Conservation (phyloP, 2,113 vertebrate species). For the Neotragus moschatus region DNA sequence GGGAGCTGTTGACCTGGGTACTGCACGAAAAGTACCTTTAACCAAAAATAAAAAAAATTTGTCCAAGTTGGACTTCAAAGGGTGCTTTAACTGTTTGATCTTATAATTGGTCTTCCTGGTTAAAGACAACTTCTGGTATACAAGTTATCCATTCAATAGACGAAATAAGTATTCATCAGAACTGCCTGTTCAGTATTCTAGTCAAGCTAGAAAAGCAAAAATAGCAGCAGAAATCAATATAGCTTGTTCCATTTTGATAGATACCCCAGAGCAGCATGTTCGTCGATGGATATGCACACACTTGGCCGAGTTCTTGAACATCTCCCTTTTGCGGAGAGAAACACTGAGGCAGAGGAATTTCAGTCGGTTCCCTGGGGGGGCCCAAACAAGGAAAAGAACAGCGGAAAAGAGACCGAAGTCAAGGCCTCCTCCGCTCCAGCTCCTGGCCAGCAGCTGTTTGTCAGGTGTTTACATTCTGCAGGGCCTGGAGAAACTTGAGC, state of each 20-base stretch:
- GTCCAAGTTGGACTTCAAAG: background rate
- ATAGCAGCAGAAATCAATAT: conserved; percentile 32
- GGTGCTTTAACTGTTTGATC: background rate
- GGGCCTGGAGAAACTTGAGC: conserved; percentile 56
- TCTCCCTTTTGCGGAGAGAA: background rate
- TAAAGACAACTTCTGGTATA: background rate
- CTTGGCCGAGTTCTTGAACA: background rate
- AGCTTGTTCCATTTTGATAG: background rate
- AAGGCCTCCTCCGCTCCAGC: background rate
- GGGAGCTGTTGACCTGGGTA: background rate
- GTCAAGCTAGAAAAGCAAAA: background rate
- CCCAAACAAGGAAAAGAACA: background rate
- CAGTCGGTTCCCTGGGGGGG: background rate
- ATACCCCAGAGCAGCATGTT: background rate
- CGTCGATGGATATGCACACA: rapidly evolving
- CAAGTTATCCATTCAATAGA: background rate
- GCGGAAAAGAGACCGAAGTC: background rate
- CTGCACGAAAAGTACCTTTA: background rate
- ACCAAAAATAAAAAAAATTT: background rate
- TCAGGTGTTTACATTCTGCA: conserved; percentile 14
- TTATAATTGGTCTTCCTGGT: background rate
- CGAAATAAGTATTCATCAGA: background rate
- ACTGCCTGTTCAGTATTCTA: background rate
- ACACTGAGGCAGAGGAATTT: background rate
- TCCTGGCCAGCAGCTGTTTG: conserved; percentile 41